These are phyloP conservation scores for Xenopus borealis DNA, from an alignment of 2,113 vertebrate genomes.

Conservation along the genomic window DNA sequence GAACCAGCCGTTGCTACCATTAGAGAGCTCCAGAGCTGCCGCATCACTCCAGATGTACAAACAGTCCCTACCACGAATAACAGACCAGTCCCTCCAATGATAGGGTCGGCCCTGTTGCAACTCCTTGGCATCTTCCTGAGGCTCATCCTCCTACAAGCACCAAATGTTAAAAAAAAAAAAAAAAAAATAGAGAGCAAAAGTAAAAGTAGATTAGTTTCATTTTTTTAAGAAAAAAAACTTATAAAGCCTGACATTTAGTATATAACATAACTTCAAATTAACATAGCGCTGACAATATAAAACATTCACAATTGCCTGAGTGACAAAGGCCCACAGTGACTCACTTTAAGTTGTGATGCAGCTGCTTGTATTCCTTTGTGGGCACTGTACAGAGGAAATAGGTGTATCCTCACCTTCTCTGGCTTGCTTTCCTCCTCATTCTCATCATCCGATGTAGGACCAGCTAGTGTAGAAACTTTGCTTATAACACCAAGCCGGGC, in stretches of 20 bases:
- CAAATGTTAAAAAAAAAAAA: no score
- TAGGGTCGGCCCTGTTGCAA: conserved; percentile 94
- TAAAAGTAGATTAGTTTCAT: no score
- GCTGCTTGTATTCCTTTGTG: no score
- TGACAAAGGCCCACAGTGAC: no score
- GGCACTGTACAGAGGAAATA: neutral
- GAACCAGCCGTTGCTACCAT: conserved; percentile 98
- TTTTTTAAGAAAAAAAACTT: no score
- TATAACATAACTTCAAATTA: no score
- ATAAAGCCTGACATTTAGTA: no score
- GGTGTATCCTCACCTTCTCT: conserved; percentile 76
- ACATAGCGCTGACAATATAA: no score
- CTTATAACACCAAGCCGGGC: conserved; percentile 96
- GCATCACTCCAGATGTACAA: conserved; percentile 98
- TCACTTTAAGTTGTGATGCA: no score
- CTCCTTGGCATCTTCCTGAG: conserved; percentile 94
- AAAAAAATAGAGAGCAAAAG: no score
- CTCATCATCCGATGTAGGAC: conserved; percentile 94
- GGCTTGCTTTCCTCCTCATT: conserved; percentile 96
- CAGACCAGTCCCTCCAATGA: conserved; percentile 98
- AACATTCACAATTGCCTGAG: no score
- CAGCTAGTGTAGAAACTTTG: conserved; percentile 95
- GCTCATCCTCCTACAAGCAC: conserved; percentile 85
- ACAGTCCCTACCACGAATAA: conserved; percentile 94
- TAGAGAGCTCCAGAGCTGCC: conserved; percentile 93